phyloP scores from a whole-genome alignment of 2,888 invertebrate genomes.

The Camponotus fellah region DNA sequence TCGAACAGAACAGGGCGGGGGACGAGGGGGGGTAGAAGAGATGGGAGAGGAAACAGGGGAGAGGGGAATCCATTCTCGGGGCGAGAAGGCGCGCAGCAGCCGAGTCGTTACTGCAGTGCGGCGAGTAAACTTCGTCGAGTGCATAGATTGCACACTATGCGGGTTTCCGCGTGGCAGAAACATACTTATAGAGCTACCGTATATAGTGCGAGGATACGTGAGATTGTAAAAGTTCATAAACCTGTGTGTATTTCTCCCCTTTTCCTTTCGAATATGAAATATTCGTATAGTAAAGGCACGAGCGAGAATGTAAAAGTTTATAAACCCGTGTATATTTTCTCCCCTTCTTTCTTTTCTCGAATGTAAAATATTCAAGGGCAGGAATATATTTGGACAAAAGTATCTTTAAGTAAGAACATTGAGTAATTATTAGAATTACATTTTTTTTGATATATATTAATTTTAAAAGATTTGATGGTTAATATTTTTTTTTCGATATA shows the following conservation, averaged over 20 bases:
- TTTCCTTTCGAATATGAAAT: neutral
- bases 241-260: neutral
- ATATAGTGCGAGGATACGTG: conserved; percentile 19
- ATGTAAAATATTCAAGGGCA: neutral
- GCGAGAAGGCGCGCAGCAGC: conserved; percentile 44
- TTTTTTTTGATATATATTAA: neutral
- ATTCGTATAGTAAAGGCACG: neutral
- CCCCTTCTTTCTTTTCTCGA: no score
- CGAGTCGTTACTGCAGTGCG: conserved; percentile 73
- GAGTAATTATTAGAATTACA: neutral
- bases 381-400: neutral
- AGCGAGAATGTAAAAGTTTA: neutral
- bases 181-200: conserved; percentile 10
- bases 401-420: neutral
- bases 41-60: neutral
- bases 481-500: neutral
- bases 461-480: neutral
- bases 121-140: conserved; percentile 72
- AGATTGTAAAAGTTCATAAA: conserved; percentile 12
- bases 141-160: conserved; percentile 18
- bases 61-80: conserved; percentile 72
- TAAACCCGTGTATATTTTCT: neutral
- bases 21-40: no score
- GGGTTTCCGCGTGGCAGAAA: conserved; percentile 15
- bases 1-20: conserved; percentile 55